Evolutionary conservation across 1,140 invertebrate genomes (phyloP).

Genomic region (Trachymyrmex septentrionalis): DNA sequence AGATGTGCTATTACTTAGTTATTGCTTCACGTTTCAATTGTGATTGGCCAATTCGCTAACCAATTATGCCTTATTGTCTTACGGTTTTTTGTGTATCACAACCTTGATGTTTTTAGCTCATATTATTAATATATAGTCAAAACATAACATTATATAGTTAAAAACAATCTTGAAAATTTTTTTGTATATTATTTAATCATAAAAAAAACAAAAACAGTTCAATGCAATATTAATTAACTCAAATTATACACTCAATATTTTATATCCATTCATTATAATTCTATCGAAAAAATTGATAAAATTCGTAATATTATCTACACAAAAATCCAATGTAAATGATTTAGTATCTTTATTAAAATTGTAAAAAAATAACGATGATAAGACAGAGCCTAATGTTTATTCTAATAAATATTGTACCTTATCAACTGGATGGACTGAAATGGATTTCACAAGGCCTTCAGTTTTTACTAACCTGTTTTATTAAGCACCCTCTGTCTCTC

Average conservation of each 20-base stretch:
- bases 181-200: not conserved
- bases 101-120: too few species aligned
- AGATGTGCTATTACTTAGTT: too few species aligned
- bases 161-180: not conserved
- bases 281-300: not conserved
- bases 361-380: constrained; percentile 16
- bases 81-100: too few species aligned
- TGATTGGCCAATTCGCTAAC: too few species aligned
- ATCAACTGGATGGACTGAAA: constrained; percentile 8
- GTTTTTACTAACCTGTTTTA: constrained; percentile 24
- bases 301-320: not conserved
- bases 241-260: not conserved
- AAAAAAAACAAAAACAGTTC: not conserved
- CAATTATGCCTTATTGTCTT: too few species aligned
- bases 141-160: too few species aligned
- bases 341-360: not conserved
- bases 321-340: not conserved
- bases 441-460: constrained; percentile 38
- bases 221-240: constrained; percentile 14
- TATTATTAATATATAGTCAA: not conserved
- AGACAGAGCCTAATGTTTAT: constrained; percentile 12
- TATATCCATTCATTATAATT: not conserved
- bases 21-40: too few species aligned
- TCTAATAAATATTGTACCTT: constrained; percentile 14
- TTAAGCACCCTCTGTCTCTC: not conserved